phyloP scores from a whole-genome alignment of 2,797 vertebrate genomes.

The Nannoperca australis region DNA sequence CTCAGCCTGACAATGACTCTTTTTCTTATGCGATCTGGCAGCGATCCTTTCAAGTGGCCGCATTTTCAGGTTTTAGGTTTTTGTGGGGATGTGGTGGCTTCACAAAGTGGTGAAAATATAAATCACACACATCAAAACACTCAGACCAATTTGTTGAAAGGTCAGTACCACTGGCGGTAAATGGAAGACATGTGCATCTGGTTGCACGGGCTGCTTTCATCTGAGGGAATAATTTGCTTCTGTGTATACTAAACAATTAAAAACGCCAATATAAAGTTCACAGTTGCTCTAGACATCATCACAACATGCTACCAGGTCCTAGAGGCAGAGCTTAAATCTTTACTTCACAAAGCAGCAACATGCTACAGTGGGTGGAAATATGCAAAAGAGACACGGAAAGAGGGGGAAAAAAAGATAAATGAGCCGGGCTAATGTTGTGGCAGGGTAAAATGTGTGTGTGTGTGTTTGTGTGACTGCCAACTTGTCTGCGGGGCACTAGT shows the following conservation, averaged over 20 bases:
- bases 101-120: constrained; percentile 53
- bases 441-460: constrained; percentile 37
- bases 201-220: constrained; percentile 62
- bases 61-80: constrained; percentile 36
- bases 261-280: constrained; percentile 58
- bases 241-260: constrained; percentile 69
- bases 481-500: constrained; percentile 63
- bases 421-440: not conserved
- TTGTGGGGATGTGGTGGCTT: constrained; percentile 39
- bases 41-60: not conserved
- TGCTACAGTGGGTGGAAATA: not conserved
- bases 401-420: constrained; percentile 17
- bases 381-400: not conserved
- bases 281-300: constrained; percentile 53
- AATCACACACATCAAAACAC: constrained; percentile 68
- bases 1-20: constrained; percentile 15
- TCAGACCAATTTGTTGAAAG: constrained; percentile 74
- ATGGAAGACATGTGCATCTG: constrained; percentile 72
- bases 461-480: constrained; percentile 37
- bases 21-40: not conserved
- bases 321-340: constrained; percentile 33
- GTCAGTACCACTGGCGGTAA: constrained; percentile 67
- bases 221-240: constrained; percentile 64
- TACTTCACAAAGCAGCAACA: constrained; percentile 4
- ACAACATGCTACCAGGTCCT: constrained; percentile 24